phyloP scores from a whole-genome alignment of 2,888 invertebrate genomes.

The Slavum lentiscoides region DNA sequence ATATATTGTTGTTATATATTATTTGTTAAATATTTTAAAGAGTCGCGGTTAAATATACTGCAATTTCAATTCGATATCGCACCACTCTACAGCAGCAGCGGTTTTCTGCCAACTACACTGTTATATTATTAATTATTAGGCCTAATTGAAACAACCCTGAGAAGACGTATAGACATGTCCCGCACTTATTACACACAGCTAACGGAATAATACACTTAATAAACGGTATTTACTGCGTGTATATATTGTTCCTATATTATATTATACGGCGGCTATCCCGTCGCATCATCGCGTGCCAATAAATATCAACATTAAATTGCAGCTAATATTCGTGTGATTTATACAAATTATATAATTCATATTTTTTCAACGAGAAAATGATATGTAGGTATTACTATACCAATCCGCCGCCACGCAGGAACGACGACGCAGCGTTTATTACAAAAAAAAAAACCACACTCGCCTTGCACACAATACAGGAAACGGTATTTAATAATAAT shows the following conservation, averaged over 20 bases:
- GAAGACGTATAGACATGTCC: slow-evolving; percentile 46
- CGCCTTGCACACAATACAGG: too few species aligned
- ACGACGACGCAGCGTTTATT: neutral
- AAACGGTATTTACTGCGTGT: too few species aligned
- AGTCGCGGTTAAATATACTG: too few species aligned
- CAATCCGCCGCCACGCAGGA: neutral
- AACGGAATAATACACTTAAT: slow-evolving; percentile 37
- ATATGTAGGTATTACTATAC: slow-evolving; percentile 44
- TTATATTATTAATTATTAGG: too few species aligned
- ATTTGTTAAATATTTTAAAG: too few species aligned
- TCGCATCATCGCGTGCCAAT: slow-evolving; percentile 30
- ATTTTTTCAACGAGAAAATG: slow-evolving; percentile 18
- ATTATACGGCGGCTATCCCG: neutral
- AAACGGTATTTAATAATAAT: too few species aligned
- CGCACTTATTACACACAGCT: slow-evolving; percentile 28
- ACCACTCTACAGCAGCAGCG: too few species aligned
- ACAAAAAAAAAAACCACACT: neutral
- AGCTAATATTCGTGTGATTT: slow-evolving; percentile 32
- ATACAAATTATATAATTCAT: neutral
- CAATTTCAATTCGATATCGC: too few species aligned
- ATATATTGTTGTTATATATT: too few species aligned
- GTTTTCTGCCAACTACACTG: too few species aligned
- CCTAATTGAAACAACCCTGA: slow-evolving; percentile 52
- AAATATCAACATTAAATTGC: slow-evolving; percentile 43
- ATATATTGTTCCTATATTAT: slow-evolving; percentile 36